Evolutionary conservation across 2,113 vertebrate genomes (phyloP), one percentile per base, ranked within the genome.

Genomic region (Myrmecobius fasciatus): DNA sequence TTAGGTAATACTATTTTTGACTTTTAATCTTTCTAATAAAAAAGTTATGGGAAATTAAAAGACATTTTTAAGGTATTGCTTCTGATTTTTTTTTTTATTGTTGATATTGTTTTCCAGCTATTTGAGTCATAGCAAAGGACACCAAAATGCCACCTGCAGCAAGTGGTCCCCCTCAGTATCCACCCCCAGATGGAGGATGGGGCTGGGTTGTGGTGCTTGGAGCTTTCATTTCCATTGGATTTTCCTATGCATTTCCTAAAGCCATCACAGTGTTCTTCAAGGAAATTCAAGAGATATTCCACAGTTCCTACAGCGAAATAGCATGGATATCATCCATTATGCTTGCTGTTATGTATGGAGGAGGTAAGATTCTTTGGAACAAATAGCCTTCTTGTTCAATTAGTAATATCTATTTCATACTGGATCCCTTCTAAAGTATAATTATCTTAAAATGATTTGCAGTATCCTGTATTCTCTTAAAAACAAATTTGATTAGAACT

Each of bases 261-360:
- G 99, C 99, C 95, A 99, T 99, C 97, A 99, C 99, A 0, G 99
- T 99, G 54, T 99, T 99, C 99, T 99, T 99, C 98, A 99, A 99
- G 96, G 99, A 99, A 96, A 99, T 99, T 97, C 99, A 99, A 98
- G 97, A 98, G 91, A 99, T 99, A 97, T 99, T 99, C 94, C 90
- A 98, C 9, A 98, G 99, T 36, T 98, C 99, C 51, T 99, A 99
- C 97, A 99, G 99, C 95, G 98, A 99, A 98, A 99, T 99, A 67
- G 99, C 99, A 1, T 99, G 99, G 99, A 99, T 99, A 98, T 99
- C 99, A 89, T 99, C 99, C 0, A 99, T 99, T 97, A 99, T 99
- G 99, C 98, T 99, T 28, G 99, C 99, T 28, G 99, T 99, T 97
- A 99, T 99, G 99, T 99, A 99, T n/a, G 99, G 99, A 92, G 99